Evolutionary conservation across 2,888 invertebrate genomes (phyloP).

Genomic region (Acanthosepion esculentum): DNA sequence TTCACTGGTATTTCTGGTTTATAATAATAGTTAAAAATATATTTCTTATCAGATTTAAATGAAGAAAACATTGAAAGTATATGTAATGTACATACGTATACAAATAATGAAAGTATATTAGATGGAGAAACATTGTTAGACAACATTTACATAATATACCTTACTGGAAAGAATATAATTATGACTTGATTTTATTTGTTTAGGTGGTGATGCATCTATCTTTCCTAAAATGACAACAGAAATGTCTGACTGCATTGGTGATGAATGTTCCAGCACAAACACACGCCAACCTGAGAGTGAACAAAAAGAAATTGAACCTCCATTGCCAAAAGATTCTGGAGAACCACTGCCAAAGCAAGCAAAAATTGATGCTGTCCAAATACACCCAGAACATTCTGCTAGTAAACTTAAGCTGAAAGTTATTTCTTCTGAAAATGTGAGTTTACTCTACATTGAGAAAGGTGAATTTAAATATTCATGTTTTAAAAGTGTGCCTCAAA

Average conservation of each 20-base stretch:
- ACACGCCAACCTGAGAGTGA: not conserved
- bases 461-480: no score
- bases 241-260: not conserved
- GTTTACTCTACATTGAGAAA: not conserved
- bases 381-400: not conserved
- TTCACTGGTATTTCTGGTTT: no score
- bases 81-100: no score
- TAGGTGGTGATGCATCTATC: conserved; percentile 90
- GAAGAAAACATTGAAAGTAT: no score
- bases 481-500: not conserved
- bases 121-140: not conserved
- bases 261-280: not conserved
- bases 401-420: not conserved
- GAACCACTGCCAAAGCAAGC: not conserved
- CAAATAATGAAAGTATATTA: not conserved
- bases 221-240: conserved; percentile 78
- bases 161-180: no score
- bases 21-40: no score
- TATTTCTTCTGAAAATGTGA: not conserved
- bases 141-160: not conserved
- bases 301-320: not conserved
- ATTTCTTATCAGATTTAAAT: no score
- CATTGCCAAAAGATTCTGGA: not conserved
- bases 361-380: not conserved
- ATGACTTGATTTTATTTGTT: not conserved